These are phyloP conservation scores for Leptatherina wallacei DNA, from an alignment of 2,797 vertebrate genomes.

Conservation along the genomic window DNA sequence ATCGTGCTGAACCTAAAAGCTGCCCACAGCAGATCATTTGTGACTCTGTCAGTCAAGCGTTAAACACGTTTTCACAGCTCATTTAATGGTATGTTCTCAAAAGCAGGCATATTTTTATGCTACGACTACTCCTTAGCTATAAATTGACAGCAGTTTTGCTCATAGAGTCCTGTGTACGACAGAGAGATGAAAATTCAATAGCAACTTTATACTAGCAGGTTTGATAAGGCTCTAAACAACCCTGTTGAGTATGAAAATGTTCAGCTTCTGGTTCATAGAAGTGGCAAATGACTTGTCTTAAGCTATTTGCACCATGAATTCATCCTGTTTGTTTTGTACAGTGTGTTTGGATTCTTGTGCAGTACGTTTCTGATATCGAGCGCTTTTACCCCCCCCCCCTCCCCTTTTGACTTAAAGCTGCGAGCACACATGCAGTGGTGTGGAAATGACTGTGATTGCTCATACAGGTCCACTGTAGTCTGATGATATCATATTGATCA, in stretches of 20 bases:
- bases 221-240: conserved; percentile 24
- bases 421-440: conserved; percentile 5
- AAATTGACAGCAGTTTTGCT: background rate
- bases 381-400: too few relatives aligned
- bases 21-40: conserved; percentile 21
- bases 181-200: conserved; percentile 24
- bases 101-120: conserved; percentile 24
- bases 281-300: background rate
- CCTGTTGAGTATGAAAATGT: background rate
- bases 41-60: conserved; percentile 20
- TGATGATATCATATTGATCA: conserved; percentile 63
- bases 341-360: background rate
- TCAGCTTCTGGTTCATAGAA: background rate
- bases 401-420: background rate
- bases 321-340: background rate
- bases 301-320: background rate
- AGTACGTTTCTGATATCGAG: conserved; percentile 2
- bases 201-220: background rate
- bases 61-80: conserved; percentile 34
- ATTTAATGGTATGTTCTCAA: conserved; percentile 20
- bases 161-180: background rate
- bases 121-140: background rate
- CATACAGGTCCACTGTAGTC: conserved; percentile 32
- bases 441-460: conserved; percentile 46
- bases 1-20: conserved; percentile 23